Evolutionary conservation across 2,888 invertebrate genomes (phyloP), one percentile per base, ranked within the genome.

Genomic region (Stramonita haemastoma): DNA sequence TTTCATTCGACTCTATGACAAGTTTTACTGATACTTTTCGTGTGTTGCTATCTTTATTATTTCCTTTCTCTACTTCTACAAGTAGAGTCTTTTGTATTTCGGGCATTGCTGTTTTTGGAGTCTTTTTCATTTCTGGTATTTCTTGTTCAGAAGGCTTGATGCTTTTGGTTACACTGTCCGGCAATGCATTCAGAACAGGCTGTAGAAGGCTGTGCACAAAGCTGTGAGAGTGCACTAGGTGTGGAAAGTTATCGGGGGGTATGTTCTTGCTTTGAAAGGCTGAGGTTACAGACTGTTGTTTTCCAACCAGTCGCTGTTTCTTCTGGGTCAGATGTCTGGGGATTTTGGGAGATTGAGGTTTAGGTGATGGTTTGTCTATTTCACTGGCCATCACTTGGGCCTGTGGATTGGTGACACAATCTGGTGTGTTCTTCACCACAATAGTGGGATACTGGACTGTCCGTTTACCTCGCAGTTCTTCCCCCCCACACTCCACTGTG

Each of bases 401-500:
- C 19, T 66, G 66, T 66, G 66, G 26, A 26, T 66, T 77, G 73
- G 29, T 29, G 8, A n/a, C n/a, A 77, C 73, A 26, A 13, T 77
- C 73, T n/a, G 73, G 29, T 22, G 32, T 17, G 8, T 6, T 79
- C 19, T 79, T 6, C 17, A n/a, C 36, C 8, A 11, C 22, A 19
- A 4, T 46, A 26, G 17, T 6, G 36, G 36, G 19, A 15, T 46
- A 32, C 26, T 19, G 77, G 15, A 34, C 11, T 17, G 22, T 73
- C 26, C 17, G 70, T 29, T 32, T 66, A 15, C 88, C n/a, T 34
- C 88, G 34, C 32, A 88, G 36, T 22, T 88, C 83, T 36, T 88
- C 88, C 32, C 88, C 88, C n/a, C 89, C 89, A 77, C 36, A 85
- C 70, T 89, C 89, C 29, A 85, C 29, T 2, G n/a, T 29, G 1